Conservation (phyloP, 2,113 vertebrate genomes). For the Carlito syrichta region DNA sequence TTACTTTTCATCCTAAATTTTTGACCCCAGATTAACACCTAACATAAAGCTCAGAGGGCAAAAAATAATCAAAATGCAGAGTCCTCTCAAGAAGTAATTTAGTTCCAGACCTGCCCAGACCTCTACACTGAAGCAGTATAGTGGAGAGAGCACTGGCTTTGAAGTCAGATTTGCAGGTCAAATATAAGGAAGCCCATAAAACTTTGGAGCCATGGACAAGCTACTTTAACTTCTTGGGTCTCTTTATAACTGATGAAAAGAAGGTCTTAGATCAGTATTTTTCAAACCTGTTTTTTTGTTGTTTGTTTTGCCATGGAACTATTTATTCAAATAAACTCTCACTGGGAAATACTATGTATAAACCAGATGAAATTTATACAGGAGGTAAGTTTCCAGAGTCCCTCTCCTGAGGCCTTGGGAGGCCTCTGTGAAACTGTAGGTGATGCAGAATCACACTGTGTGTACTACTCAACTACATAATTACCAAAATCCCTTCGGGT, state of each 20-base stretch:
- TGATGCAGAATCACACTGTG: not conserved
- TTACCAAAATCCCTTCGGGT: not conserved
- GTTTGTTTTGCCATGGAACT: not conserved
- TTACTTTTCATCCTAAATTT: not conserved
- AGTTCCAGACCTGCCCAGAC: not conserved
- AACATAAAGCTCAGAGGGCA: not conserved
- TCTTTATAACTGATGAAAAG: constrained; percentile 22
- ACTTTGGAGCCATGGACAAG: not conserved
- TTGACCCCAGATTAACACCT: not conserved
- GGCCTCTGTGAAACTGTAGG: not conserved
- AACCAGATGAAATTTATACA: not conserved
- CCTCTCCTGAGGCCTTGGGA: not conserved
- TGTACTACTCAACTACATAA: not conserved
- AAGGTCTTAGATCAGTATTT: not conserved
- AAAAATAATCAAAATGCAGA: not conserved
- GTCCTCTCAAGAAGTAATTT: not conserved
- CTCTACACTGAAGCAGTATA: not conserved
- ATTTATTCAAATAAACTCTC: not conserved
- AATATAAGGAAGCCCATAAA: constrained; percentile 5
- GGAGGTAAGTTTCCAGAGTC: not conserved
- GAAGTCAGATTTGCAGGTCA: not conserved
- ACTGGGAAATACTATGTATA: not conserved
- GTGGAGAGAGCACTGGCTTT: not conserved
- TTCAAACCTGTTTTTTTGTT: not conserved
- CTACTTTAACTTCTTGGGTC: not conserved